Conservation (phyloP, 2,113 vertebrate species). For the Dipodomys spectabilis region DNA sequence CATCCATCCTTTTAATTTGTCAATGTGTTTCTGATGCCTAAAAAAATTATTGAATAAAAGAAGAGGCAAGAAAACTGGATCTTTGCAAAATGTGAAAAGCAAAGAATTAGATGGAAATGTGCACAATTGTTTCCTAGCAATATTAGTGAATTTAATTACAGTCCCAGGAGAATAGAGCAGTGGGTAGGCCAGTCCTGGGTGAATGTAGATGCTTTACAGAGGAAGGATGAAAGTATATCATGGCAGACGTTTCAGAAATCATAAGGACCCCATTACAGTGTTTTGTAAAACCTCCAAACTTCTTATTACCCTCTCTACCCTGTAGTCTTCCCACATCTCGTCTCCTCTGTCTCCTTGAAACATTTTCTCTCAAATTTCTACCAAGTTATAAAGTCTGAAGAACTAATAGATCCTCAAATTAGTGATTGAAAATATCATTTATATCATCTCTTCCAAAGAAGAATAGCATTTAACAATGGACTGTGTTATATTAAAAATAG, state of each 20-base stretch:
- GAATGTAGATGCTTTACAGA: background rate
- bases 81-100: background rate
- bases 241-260: background rate
- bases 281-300: background rate
- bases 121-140: background rate
- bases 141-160: background rate
- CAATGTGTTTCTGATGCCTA: background rate
- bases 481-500: background rate
- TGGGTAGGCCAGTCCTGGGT: background rate
- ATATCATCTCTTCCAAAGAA: background rate
- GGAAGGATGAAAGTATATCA: background rate
- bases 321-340: background rate
- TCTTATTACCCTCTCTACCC: background rate
- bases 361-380: background rate
- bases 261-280: too few species aligned
- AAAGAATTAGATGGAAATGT: background rate
- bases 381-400: background rate
- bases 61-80: background rate
- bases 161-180: background rate
- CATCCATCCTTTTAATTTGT: background rate
- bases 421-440: background rate
- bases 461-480: background rate
- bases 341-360: background rate
- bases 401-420: background rate
- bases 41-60: background rate